phyloP scores from a whole-genome alignment of 2,113 vertebrate species.

The Cyprinodon brontotheroides region DNA sequence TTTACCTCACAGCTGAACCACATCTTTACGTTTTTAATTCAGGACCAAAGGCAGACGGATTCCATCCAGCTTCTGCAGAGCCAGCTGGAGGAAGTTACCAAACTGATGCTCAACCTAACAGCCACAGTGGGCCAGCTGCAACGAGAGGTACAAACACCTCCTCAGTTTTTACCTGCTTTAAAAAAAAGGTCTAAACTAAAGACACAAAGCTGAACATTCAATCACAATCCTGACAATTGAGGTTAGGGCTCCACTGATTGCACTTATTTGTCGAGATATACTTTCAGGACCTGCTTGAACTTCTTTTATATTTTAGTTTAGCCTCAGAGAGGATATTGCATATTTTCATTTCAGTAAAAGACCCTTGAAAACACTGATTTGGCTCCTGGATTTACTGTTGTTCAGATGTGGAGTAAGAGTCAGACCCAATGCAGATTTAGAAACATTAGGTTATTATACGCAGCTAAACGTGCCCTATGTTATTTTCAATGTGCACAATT shows the following conservation, averaged over 20 bases:
- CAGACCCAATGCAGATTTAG: too few species aligned
- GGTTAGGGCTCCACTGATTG: too few species aligned
- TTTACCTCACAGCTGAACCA: not conserved
- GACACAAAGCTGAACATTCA: not conserved
- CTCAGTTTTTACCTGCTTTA: not conserved
- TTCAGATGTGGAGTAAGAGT: not conserved
- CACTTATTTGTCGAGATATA: not conserved
- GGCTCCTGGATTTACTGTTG: not conserved
- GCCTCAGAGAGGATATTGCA: not conserved
- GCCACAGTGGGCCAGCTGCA: constrained; percentile 84
- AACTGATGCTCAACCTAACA: constrained; percentile 91
- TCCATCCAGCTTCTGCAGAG: constrained; percentile 93
- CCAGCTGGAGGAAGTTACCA: constrained; percentile 91
- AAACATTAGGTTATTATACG: too few species aligned
- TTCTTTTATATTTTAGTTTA: not conserved
- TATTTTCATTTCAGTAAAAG: not conserved
- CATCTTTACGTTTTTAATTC: constrained; percentile 2
- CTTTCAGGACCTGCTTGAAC: not conserved
- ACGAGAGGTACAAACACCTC: constrained; percentile 74
- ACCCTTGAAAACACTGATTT: not conserved
- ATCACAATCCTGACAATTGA: too few species aligned
- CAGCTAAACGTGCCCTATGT: too few species aligned
- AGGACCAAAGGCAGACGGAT: constrained; percentile 96
- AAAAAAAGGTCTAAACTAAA: not conserved
- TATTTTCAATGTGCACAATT: too few species aligned